phyloP scores from a whole-genome alignment of 1,140 invertebrate species.

The Pararge aegeria region DNA sequence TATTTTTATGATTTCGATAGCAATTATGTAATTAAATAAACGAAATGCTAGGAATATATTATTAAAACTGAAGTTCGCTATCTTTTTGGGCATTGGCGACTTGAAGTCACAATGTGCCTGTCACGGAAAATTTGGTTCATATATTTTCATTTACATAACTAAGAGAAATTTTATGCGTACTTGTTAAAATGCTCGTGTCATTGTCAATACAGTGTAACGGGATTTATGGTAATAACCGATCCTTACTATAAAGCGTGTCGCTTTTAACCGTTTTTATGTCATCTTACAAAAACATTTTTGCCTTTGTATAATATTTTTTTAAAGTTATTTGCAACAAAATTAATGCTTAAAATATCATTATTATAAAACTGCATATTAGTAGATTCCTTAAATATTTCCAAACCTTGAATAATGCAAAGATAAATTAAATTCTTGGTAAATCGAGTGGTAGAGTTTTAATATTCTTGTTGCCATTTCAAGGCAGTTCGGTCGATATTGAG shows the following conservation, averaged over 20 bases:
- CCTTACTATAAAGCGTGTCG: constrained; percentile 14
- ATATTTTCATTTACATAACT: constrained; percentile 50
- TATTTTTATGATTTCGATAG: neutral
- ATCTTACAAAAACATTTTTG: neutral
- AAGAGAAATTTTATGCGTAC: constrained; percentile 29
- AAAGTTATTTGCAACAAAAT: neutral
- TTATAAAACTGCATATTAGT: neutral
- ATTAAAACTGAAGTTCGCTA: neutral
- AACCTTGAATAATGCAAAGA: constrained; percentile 28
- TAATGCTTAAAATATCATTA: no score
- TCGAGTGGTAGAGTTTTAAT: constrained; percentile 54
- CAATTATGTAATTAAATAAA: neutral
- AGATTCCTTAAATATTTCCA: constrained; percentile 5
- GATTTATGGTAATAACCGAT: constrained; percentile 49
- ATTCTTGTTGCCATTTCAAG: constrained; percentile 70
- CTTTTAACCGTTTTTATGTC: neutral
- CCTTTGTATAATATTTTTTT: neutral
- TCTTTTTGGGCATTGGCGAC: constrained; percentile 21
- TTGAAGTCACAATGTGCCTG: neutral
- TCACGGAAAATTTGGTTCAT: constrained; percentile 9
- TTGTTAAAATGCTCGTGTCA: constrained; percentile 26
- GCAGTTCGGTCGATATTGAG: constrained; percentile 62
- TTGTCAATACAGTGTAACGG: constrained; percentile 46
- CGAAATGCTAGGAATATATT: neutral
- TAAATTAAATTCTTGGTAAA: constrained; percentile 46